These are phyloP conservation scores for Emberiza fucata DNA, from an alignment of 2,113 vertebrate species.

Conservation along the genomic window DNA sequence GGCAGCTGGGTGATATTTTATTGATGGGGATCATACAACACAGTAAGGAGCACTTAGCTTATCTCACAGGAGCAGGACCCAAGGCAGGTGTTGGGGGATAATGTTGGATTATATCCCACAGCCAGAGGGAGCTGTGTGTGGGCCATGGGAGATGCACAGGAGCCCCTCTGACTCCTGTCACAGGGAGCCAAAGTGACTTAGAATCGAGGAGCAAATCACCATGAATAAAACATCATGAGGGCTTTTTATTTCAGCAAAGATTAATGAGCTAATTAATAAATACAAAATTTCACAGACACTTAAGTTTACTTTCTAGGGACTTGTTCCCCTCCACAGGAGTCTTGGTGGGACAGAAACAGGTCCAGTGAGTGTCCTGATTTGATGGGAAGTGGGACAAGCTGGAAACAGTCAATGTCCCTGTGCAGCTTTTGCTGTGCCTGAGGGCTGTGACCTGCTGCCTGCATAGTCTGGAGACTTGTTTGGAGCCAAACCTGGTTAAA, in stretches of 20 bases:
- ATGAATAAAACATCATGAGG: conserved; percentile 36
- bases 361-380: neutral
- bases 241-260: conserved; percentile 7
- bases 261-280: conserved; percentile 53
- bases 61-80: neutral
- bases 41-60: neutral
- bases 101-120: neutral
- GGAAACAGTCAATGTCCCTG: rapidly evolving
- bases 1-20: conserved; percentile 5
- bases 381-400: neutral
- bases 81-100: neutral
- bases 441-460: neutral
- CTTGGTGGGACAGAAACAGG: neutral
- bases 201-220: neutral
- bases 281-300: conserved; percentile 27
- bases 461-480: neutral
- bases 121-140: neutral
- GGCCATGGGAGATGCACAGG: neutral
- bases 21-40: neutral
- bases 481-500: neutral
- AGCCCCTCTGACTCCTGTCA: neutral
- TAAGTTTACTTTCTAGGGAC: conserved; percentile 29
- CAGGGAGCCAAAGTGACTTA: neutral
- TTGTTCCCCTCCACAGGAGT: neutral
- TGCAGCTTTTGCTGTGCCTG: neutral